Evolutionary conservation across 53 echinoderm and acorn worm species (phyloP), one percentile per base, ranked within the genome.

Genomic region (Temnopleurus reevesii): DNA sequence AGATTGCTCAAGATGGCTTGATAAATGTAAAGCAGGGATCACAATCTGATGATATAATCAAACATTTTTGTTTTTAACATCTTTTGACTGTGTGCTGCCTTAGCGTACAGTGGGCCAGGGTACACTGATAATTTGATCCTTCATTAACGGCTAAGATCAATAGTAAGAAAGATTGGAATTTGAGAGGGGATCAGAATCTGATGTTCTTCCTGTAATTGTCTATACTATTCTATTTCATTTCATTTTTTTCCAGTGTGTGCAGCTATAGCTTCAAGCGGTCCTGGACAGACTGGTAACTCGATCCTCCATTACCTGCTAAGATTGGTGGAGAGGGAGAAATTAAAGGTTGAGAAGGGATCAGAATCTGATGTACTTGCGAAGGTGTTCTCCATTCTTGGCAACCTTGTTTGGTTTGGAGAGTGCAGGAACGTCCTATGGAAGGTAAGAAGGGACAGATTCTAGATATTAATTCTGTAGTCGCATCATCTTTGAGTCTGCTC

Each of bases 361-460:
- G 87, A 76, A 8, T 41, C 77, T 38, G 66, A 25, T 27, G 36
- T 83, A 2, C 83, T 90, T 8, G 46, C 57, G 25, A 86, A 77
- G 33, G 36, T 92, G 29, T 94, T 99, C 84, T 83, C 89, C 8
- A 89, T 93, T 7, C 89, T 99, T 1, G 89, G 94, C 17, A 96
- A 94, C 49, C 51, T 90, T 35, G 89, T 92, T 34, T 91, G 92
- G 93, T 96, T 89, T 35, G 92, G 93, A 17, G 99, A 99, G 53
- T 96, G 99, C 88, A 93, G 99, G 51, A 94, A 93, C 65, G 86
- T 94, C 2, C 18, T 99, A 4, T 96, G 94, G 94, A 99, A 99
- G 97, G 97, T 97, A 88, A 77, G 43, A 77, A 57, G 9, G 19
- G 2, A 82, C 26, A 0, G 2, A 46, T 76, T 10, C 53, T 51